These are phyloP conservation scores for Spheniscus humboldti DNA, from an alignment of 2,797 vertebrate genomes.

Conservation along the genomic window DNA sequence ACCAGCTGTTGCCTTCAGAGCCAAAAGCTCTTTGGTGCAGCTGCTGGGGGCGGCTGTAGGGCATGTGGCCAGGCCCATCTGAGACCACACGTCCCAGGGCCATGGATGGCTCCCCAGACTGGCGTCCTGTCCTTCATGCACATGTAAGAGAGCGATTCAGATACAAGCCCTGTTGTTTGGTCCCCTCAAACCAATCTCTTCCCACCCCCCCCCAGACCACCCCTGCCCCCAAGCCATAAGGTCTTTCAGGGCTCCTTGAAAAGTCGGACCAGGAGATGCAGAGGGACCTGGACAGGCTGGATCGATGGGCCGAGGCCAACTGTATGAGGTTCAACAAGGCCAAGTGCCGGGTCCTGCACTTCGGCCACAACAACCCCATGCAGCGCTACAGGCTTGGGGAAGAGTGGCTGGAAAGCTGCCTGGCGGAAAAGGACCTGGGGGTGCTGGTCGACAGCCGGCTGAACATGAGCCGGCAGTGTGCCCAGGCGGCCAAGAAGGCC, in stretches of 20 bases:
- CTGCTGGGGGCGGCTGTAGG: background rate
- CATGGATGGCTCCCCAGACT: background rate
- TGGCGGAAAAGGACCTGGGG: too few species aligned
- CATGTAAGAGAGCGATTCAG: accelerated
- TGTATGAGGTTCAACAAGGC: too few species aligned
- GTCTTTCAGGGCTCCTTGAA: background rate
- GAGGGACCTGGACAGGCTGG: too few species aligned
- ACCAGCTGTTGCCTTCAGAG: background rate
- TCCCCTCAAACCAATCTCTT: background rate
- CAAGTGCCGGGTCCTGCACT: too few species aligned
- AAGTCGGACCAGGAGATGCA: background rate
- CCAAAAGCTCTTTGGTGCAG: background rate
- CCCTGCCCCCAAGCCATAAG: too few species aligned
- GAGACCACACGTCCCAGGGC: accelerated
- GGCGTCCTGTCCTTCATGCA: accelerated
- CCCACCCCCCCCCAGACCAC: background rate
- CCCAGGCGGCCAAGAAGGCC: too few species aligned
- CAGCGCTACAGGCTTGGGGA: too few species aligned
- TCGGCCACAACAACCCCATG: too few species aligned
- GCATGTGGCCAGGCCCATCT: background rate
- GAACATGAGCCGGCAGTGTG: too few species aligned
- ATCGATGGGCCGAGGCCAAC: too few species aligned
- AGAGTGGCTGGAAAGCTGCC: too few species aligned
- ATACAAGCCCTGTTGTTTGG: accelerated
- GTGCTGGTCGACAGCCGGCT: too few species aligned